phyloP scores from a whole-genome alignment of 2,113 vertebrate species.

The Cheilinus undulatus region DNA sequence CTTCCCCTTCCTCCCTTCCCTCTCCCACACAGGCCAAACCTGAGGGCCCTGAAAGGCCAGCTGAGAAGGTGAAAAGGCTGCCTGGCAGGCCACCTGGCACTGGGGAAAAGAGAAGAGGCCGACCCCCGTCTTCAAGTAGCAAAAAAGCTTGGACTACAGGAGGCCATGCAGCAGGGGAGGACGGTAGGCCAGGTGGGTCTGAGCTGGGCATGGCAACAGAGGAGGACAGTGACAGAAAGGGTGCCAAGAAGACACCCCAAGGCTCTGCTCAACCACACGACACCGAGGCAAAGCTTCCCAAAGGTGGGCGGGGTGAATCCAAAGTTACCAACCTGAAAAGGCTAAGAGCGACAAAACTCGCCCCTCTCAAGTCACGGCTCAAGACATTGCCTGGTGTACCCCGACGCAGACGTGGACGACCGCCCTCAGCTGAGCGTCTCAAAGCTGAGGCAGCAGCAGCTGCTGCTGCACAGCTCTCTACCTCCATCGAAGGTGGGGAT shows the following conservation, averaged over 20 bases:
- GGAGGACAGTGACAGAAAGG: conserved; percentile 89
- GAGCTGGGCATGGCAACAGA: conserved; percentile 78
- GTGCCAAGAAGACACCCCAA: conserved; percentile 85
- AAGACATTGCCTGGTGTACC: conserved; percentile 90
- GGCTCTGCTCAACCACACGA: conserved; percentile 72
- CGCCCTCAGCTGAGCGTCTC: conserved; percentile 91
- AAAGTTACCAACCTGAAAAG: conserved; percentile 91
- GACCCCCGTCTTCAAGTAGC: conserved; percentile 89
- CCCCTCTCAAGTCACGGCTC: conserved; percentile 93
- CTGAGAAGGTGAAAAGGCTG: conserved; percentile 90
- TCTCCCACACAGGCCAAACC: conserved; percentile 83
- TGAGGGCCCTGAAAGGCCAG: conserved; percentile 82
- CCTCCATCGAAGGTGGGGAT: conserved; percentile 77
- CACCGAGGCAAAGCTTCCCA: conserved; percentile 69
- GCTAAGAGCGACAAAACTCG: conserved; percentile 90
- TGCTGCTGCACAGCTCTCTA: conserved; percentile 79
- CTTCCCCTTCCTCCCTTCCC: conserved; percentile 59
- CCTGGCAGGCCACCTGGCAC: conserved; percentile 85
- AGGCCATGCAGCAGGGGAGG: conserved; percentile 83
- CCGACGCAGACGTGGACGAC: conserved; percentile 89
- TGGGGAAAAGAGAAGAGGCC: conserved; percentile 93
- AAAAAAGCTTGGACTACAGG: conserved; percentile 83
- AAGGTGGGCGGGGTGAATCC: conserved; percentile 75
- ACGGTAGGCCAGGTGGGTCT: conserved; percentile 71
- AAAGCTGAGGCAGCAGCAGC: conserved; percentile 86